A percentile compares a stretch with the other conserved stretches of the same genome.
Evolutionary conservation across 2,113 vertebrate species (phyloP).

Genomic region (Lanius collurio): DNA sequence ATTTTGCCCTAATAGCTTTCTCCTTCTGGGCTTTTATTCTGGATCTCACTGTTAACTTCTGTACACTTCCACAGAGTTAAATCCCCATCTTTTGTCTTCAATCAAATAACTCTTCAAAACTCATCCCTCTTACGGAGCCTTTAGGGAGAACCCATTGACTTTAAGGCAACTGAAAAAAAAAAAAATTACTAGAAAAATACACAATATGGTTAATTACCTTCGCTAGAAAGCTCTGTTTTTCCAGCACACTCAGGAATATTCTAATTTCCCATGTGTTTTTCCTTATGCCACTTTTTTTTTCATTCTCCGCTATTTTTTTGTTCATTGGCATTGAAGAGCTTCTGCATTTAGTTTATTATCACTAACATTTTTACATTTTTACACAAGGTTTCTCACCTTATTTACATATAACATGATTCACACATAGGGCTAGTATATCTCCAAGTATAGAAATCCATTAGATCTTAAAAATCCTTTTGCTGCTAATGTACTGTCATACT

Average conservation of each 20-base stretch:
- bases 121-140: not conserved
- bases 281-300: not conserved
- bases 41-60: not conserved
- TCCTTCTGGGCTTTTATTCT: not conserved
- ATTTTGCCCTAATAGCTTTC: not conserved
- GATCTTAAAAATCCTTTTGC: not conserved
- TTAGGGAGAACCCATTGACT: not conserved
- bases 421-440: not conserved
- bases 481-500: not conserved
- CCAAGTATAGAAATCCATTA: not conserved
- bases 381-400: not conserved
- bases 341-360: not conserved
- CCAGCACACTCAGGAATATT: not conserved
- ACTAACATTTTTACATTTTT: not conserved
- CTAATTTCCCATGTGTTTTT: not conserved
- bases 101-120: slow-evolving; percentile 7
- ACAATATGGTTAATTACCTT: not conserved
- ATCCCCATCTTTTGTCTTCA: not conserved
- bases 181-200: not conserved
- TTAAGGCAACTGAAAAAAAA: not conserved
- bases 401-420: not conserved
- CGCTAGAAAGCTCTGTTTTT: not conserved
- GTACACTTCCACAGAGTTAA: not conserved
- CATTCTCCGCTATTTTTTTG: not conserved
- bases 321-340: not conserved